phyloP scores from a whole-genome alignment of 92 coral and sea anemone species.

The Phenganax stokvisi region DNA sequence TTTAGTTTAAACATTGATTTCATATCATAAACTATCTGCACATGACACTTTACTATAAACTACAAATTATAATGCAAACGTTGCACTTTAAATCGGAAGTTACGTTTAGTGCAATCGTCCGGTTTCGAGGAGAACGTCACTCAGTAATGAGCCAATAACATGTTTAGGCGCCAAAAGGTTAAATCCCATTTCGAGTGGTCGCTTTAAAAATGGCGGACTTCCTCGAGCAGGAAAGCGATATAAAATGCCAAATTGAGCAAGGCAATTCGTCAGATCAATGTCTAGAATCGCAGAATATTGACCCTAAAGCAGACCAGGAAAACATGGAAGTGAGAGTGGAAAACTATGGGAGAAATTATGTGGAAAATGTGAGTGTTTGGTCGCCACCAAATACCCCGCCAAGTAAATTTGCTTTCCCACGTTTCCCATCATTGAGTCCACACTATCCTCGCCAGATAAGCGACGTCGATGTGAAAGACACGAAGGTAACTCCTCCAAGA shows the following conservation, averaged over 20 bases:
- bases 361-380: conserved; percentile 73
- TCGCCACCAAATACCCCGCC: conserved; percentile 85
- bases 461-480: conserved; percentile 58
- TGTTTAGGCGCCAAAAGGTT: conserved; percentile 40
- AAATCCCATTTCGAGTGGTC: conserved; percentile 33
- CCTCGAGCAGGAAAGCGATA: conserved; percentile 73
- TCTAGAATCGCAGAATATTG: conserved; percentile 4
- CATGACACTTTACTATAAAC: too few species aligned
- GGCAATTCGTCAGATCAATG: neutral
- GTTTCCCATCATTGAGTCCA: conserved; percentile 68
- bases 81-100: neutral
- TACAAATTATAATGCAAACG: too few species aligned
- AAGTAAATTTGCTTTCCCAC: conserved; percentile 48
- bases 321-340: conserved; percentile 24
- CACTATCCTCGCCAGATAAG: conserved; percentile 41
- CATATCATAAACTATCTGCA: too few species aligned
- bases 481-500: conserved; percentile 73
- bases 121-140: conserved; percentile 37
- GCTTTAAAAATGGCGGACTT: conserved; percentile 99
- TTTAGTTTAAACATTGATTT: too few species aligned
- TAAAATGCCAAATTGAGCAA: conserved; percentile 38
- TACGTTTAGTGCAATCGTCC: conserved; percentile 5
- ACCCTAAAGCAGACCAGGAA: conserved; percentile 19
- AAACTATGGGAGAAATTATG: conserved; percentile 3
- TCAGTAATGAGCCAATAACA: conserved; percentile 15